A percentile compares a stretch with the other conserved stretches of the same genome.
Conservation (phyloP, 1,140 invertebrate genomes). For the Monomorium pharaonis region DNA sequence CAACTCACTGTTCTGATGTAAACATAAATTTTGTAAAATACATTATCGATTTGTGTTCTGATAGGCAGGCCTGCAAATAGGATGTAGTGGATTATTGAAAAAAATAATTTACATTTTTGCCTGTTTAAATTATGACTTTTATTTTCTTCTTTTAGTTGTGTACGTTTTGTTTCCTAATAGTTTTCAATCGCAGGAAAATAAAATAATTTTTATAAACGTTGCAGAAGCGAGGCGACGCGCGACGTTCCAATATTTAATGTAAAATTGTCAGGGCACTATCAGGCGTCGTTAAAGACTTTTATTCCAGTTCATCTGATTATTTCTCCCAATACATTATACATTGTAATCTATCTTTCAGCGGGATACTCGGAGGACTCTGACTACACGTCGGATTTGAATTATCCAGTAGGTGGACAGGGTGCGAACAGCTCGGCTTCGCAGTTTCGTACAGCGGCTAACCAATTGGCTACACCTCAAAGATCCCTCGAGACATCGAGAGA, state of each 20-base stretch:
- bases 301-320: neutral
- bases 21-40: constrained; percentile 10
- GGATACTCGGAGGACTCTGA: constrained; percentile 98
- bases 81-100: neutral
- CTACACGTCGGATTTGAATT: constrained; percentile 98
- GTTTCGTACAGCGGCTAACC: constrained; percentile 91
- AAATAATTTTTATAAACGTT: constrained; percentile 5
- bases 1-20: neutral
- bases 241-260: neutral
- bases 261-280: constrained; percentile 23
- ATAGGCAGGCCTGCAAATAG: neutral
- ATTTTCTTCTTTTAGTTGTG: neutral
- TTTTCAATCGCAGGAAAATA: neutral
- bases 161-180: constrained; percentile 5
- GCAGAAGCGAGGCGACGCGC: neutral
- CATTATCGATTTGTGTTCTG: constrained; percentile 2
- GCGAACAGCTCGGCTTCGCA: constrained; percentile 94
- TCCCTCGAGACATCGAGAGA: constrained; percentile 92
- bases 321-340: neutral
- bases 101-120: constrained; percentile 1
- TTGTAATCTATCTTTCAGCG: constrained; percentile 87
- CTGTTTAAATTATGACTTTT: constrained; percentile 1
- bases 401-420: constrained; percentile 93
- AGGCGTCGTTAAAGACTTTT: neutral
- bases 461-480: constrained; percentile 91